A percentile compares a stretch with the other conserved stretches of the same genome.
phyloP scores from a whole-genome alignment of 2,888 invertebrate species.

The Chaetogeoica ovagalla region DNA sequence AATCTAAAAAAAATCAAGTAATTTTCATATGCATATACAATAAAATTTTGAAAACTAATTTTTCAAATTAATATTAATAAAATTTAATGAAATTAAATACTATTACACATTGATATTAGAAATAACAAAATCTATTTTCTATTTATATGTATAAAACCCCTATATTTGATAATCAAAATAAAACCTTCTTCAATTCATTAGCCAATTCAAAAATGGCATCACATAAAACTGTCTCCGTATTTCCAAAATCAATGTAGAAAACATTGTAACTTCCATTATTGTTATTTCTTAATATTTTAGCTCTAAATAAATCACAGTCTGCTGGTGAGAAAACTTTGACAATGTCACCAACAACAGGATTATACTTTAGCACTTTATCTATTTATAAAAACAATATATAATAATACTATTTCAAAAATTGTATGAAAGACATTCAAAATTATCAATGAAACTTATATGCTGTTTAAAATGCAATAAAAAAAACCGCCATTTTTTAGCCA shows the following conservation, averaged over 20 bases:
- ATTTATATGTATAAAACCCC: background rate
- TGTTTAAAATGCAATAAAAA: too few relatives aligned
- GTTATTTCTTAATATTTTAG: slow-evolving; percentile 22
- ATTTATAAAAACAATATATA: background rate
- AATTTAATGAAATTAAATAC: background rate
- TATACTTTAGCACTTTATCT: background rate
- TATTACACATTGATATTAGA: background rate
- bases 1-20: background rate
- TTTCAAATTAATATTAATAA: background rate
- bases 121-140: background rate
- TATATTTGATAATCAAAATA: background rate
- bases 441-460: too few relatives aligned
- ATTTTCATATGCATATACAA: too few relatives aligned
- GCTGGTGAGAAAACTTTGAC: slow-evolving; percentile 9
- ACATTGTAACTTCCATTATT: background rate
- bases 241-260: slow-evolving; percentile 33
- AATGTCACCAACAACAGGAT: slow-evolving; percentile 14
- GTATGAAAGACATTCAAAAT: too few relatives aligned
- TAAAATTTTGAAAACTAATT: background rate
- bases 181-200: slow-evolving; percentile 30
- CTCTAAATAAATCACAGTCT: background rate
- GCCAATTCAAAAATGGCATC: slow-evolving; percentile 23
- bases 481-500: too few relatives aligned
- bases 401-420: too few relatives aligned
- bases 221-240: slow-evolving; percentile 6